Base-by-base conservation (phyloP, 2,888 invertebrate species). In the Keiferia lycopersicella region DNA sequence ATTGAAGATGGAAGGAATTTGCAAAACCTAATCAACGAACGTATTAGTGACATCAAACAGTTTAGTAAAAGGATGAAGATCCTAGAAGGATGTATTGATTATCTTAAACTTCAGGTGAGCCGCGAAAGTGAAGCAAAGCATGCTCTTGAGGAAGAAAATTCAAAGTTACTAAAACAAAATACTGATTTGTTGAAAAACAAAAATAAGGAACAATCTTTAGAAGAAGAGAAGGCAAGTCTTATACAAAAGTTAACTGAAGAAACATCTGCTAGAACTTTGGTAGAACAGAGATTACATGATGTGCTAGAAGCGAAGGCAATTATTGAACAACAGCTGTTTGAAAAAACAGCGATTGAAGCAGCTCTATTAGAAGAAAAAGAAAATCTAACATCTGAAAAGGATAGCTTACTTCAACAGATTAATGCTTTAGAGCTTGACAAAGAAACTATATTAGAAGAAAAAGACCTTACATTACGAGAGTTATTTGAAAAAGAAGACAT, bases 201-300 rank as follows among this genome's bases (percentile, higher is more conserved):
- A 56, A 12, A 39, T 30, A 39, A 62, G 56, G 60, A 66, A 30
- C 66, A 71, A 58, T 60, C 61, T 48, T 62, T 72, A 12, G 41
- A 67, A 56, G 69, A 72, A 34, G 77, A 80, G 63, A 75, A 73
- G n/a, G 63, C 66, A 39, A 71, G 72, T 53, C 61, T 73, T 26
- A 58, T 68, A 39, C 69, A 72, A 65, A 63, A 71, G 34, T 50
- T 74, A 11, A 70, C 68, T 39, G 74, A 77, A 66, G 75, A 77
- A 66, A 76, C n/a, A 69, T 59, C 72, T 16, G 74, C 71, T 14
- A 74, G 73, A 12, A 72, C 72, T 63, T 73, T 74, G 51, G 67
- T 69, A 59, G 79, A 71, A 65, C 51, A 64, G 34, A 53, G 61
- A 53, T 30, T 61, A 20, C 12, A 56, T 18, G 16, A 45, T n/a